Base-by-base conservation (phyloP, 2,888 invertebrate genomes). In the Drosophila limbata region DNA sequence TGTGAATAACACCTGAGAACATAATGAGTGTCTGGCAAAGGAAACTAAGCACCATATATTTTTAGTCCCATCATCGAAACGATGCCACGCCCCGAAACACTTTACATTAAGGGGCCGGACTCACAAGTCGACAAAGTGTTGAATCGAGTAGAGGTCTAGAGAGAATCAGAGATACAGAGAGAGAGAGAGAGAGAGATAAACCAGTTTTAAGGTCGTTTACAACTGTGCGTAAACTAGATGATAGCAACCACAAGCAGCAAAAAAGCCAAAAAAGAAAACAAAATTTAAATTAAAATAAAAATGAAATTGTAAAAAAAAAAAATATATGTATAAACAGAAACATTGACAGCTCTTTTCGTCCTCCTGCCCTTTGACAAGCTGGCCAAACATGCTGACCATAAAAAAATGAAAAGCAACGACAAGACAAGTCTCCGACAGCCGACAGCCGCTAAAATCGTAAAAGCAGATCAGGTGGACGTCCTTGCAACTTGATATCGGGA, bases 391-490 rank as follows among this genome's bases (percentile, higher is more conserved):
- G 59, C 39, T 60, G 39, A 60, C 64, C 64, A 64, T 69, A 45
- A 66, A 63, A 65, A 28, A 61, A 53, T 56, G 71, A 60, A 28
- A 28, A 28, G 2, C 1, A 28, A 28, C 2, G 28, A 28, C 6
- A 8, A 56, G 61, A 50, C 73, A 69, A 78, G 69, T 69, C 59
- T 59, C 53, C 56, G 56, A 64, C 56, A 64, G 72, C 50, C 56
- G 56, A 64, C 56, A 64, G 72, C 66, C 73, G 56, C 64, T 69
- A 84, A 84, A 79, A 21, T 57, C 45, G 37, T 33, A 50, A 52
- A 50, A 65, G 66, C 71, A 52, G 68, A 81, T 84, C 86, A 84
- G 86, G 84, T 84, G 84, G 86, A 84, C 77, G 84, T 84, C 84
- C 84, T 84, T 84, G 84, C 77, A 67, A 39, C 33, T 61, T 57